Evolutionary conservation across 1,140 invertebrate species (phyloP).

Genomic region (Potamilus streckersoni): DNA sequence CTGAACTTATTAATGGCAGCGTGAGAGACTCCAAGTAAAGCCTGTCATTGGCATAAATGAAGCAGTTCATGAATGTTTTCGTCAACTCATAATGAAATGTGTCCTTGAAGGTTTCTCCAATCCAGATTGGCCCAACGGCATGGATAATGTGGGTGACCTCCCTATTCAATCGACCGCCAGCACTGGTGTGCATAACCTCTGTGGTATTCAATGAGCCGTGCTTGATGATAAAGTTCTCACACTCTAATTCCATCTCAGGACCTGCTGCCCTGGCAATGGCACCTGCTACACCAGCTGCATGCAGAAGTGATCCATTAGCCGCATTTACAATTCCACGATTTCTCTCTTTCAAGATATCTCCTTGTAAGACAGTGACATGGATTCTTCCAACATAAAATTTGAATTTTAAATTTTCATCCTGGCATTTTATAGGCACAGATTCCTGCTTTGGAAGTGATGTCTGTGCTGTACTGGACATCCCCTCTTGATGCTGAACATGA

Average conservation of each 20-base stretch:
- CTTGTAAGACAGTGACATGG: conserved; percentile 31
- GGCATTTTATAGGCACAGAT: too few relatives aligned
- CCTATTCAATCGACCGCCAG: conserved; percentile 29
- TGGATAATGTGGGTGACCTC: conserved; percentile 41
- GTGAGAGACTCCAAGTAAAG: conserved; percentile 39
- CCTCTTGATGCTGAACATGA: too few relatives aligned
- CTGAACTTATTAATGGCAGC: conserved; percentile 55
- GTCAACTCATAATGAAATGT: conserved; percentile 36
- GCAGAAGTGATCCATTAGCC: conserved; percentile 40
- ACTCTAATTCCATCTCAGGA: conserved; percentile 36
- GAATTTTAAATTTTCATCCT: too few relatives aligned
- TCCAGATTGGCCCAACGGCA: conserved; percentile 43
- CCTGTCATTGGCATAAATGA: conserved; percentile 45
- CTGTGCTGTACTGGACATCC: too few relatives aligned
- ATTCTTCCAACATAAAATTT: conserved; percentile 27
- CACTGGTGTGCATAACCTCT: conserved; percentile 40
- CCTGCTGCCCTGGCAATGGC: conserved; percentile 45
- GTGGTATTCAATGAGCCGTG: conserved; percentile 31
- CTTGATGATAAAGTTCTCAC: conserved; percentile 28
- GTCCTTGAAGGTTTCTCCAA: conserved; percentile 11
- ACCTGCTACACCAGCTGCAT: conserved; percentile 43
- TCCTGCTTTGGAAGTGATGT: too few relatives aligned
- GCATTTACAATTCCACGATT: conserved; percentile 44
- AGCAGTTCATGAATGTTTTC: conserved; percentile 43
- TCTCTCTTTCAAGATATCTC: conserved; percentile 37